A percentile compares a stretch with the other conserved stretches of the same genome.
phyloP scores from a whole-genome alignment of 2,888 invertebrate species.

The Drosophila meridiana region DNA sequence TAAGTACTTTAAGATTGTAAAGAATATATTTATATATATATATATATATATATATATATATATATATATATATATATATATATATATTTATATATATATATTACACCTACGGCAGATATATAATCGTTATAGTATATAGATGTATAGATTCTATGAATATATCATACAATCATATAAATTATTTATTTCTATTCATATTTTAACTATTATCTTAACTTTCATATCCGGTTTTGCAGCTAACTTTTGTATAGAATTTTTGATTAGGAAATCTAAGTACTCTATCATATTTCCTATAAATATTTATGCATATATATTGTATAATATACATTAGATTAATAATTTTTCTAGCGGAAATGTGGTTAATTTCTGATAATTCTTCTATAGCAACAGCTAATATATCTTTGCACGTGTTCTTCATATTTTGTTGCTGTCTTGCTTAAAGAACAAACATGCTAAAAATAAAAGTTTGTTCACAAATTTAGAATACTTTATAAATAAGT shows the following conservation, averaged over 20 bases:
- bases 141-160: no score
- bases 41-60: neutral
- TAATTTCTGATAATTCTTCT: slow-evolving; percentile 8
- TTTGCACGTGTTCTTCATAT: neutral
- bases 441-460: slow-evolving; percentile 7
- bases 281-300: slow-evolving; percentile 5
- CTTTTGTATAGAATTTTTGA: neutral
- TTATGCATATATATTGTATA: neutral
- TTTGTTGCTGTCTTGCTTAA: neutral
- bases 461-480: slow-evolving; percentile 4
- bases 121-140: no score
- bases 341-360: slow-evolving; percentile 1
- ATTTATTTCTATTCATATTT: neutral
- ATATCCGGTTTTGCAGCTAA: neutral
- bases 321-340: neutral
- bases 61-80: neutral
- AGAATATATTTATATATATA: neutral
- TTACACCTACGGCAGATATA: no score
- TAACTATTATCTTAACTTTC: neutral
- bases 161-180: no score
- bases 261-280: neutral
- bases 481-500: slow-evolving; percentile 3
- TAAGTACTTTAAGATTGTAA: neutral
- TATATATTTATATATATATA: neutral
- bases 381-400: neutral